phyloP scores from a whole-genome alignment of 1,140 invertebrate species.

The Papilio helenus region DNA sequence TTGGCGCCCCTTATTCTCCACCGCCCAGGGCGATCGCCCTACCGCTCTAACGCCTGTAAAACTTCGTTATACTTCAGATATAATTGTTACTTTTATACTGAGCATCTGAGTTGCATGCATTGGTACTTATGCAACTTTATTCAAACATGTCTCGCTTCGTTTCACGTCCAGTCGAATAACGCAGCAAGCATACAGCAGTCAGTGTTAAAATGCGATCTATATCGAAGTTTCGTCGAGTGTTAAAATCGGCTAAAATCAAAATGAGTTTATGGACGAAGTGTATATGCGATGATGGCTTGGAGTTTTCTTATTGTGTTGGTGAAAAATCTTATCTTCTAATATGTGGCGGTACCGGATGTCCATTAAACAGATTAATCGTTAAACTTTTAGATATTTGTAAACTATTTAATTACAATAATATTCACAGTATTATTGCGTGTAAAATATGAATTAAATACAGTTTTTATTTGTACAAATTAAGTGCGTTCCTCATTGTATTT shows the following conservation, averaged over 20 bases:
- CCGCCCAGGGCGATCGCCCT: no score
- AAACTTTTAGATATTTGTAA: not conserved
- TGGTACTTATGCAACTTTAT: conserved; percentile 27
- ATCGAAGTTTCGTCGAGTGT: conserved; percentile 13
- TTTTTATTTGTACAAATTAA: no score
- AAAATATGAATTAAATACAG: no score
- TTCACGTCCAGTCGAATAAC: conserved; percentile 24
- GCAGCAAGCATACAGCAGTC: not conserved
- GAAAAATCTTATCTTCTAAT: not conserved
- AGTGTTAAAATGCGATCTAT: conserved; percentile 1
- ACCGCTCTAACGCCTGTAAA: not conserved
- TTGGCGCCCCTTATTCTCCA: no score
- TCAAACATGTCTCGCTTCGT: conserved; percentile 36
- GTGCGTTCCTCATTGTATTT: no score
- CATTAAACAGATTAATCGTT: not conserved
- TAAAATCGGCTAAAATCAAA: conserved; percentile 16
- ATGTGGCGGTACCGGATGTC: not conserved
- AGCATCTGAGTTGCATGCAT: conserved; percentile 6
- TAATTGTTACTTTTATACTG: conserved; percentile 17
- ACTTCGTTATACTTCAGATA: not conserved
- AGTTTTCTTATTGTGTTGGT: conserved; percentile 30
- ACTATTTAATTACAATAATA: not conserved
- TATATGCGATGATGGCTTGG: conserved; percentile 27
- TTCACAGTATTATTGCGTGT: no score
- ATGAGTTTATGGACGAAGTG: conserved; percentile 36